Percentiles rank a stretch among this genome's conserved stretches.
phyloP scores from a whole-genome alignment of 2,113 vertebrate species.

The Rhinolophus sinicus region DNA sequence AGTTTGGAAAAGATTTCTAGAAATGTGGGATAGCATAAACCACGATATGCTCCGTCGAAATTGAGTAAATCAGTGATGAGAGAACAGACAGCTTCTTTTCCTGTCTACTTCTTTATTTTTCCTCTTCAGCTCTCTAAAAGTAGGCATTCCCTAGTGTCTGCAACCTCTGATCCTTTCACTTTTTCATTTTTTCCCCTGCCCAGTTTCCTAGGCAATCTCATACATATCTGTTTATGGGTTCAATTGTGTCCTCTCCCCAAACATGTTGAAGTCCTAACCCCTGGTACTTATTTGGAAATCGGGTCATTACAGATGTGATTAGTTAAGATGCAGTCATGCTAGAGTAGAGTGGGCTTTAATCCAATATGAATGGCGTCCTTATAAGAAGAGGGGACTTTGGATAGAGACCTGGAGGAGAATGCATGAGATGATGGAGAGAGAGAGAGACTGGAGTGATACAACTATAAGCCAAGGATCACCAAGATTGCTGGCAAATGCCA shows the following conservation, averaged over 20 bases:
- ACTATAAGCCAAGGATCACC: background rate
- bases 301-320: background rate
- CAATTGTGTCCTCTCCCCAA: background rate
- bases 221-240: background rate
- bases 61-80: background rate
- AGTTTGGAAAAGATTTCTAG: slow-evolving; percentile 28
- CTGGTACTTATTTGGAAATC: background rate
- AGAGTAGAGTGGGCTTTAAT: background rate
- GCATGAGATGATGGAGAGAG: background rate
- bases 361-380: background rate
- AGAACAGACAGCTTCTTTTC: background rate
- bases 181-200: background rate
- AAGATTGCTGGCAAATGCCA: background rate
- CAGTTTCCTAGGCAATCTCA: background rate
- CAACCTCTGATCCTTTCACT: background rate
- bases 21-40: background rate
- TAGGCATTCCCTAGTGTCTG: background rate
- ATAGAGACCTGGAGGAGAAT: background rate
- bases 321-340: background rate
- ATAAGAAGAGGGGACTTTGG: background rate
- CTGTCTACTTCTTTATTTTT: background rate
- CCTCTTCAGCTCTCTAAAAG: background rate
- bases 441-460: background rate
- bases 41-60: background rate
- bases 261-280: background rate